A percentile compares a stretch with the other conserved stretches of the same genome.
phyloP scores from a whole-genome alignment of 2,888 invertebrate species.

The Monopis laevigella region DNA sequence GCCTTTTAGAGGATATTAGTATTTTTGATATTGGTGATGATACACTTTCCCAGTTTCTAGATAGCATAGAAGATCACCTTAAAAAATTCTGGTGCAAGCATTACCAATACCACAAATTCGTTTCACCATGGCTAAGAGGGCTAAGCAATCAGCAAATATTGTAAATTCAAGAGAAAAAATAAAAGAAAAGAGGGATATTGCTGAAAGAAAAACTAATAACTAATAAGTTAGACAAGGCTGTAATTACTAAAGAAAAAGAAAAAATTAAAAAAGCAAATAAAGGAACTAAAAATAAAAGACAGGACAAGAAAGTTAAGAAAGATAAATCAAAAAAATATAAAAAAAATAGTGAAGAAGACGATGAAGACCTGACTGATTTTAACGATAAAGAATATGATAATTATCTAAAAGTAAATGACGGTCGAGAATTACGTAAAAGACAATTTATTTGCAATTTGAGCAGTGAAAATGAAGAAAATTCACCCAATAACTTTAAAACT shows the following conservation, averaged over 20 bases:
- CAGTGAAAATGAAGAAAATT: constrained; percentile 12
- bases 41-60: constrained; percentile 14
- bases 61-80: constrained; percentile 1
- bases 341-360: background rate
- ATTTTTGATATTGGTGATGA: constrained; percentile 14
- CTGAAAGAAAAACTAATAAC: too few relatives aligned
- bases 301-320: constrained; percentile 1
- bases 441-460: constrained; percentile 3
- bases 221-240: too few relatives aligned
- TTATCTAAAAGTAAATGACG: constrained; percentile 3
- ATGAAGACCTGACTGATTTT: constrained; percentile 5
- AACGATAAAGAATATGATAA: constrained; percentile 6
- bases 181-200: too few relatives aligned
- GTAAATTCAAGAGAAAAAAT: too few relatives aligned
- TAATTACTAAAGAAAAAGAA: too few relatives aligned
- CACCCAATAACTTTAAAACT: constrained; percentile 9
- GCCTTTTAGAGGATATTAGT: constrained; percentile 14
- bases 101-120: too few relatives aligned
- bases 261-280: too few relatives aligned
- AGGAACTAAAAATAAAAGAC: background rate
- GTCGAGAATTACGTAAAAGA: background rate
- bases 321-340: background rate
- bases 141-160: too few relatives aligned
- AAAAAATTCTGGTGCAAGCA: too few relatives aligned
- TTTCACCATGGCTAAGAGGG: too few relatives aligned